phyloP scores from a whole-genome alignment of 1,140 invertebrate genomes.

The Leptonema lineaticorne region DNA sequence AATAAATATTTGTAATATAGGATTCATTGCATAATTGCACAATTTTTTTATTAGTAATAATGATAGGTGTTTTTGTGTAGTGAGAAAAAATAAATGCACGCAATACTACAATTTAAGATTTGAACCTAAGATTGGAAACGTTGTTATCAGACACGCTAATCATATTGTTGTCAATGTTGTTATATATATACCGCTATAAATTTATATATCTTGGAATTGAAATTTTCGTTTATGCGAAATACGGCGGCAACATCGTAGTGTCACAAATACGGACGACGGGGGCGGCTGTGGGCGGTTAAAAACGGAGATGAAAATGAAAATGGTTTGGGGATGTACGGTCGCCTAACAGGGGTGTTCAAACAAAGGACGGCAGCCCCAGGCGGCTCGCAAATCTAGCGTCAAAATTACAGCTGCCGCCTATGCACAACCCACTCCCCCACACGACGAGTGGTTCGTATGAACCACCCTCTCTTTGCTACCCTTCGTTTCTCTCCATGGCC shows the following conservation, averaged over 20 bases:
- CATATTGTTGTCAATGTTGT: too few relatives aligned
- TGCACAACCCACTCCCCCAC: neutral
- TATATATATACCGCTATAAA: too few relatives aligned
- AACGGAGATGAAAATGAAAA: neutral
- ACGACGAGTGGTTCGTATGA: neutral
- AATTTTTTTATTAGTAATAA: too few relatives aligned
- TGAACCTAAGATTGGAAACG: too few relatives aligned
- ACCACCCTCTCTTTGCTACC: neutral
- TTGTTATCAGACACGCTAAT: too few relatives aligned
- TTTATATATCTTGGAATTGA: too few relatives aligned
- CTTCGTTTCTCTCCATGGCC: neutral
- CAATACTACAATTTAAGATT: too few relatives aligned
- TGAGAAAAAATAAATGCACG: too few relatives aligned
- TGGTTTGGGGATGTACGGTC: neutral
- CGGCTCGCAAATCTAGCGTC: slow-evolving; percentile 32
- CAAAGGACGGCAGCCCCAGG: slow-evolving; percentile 28
- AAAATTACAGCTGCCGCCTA: slow-evolving; percentile 27
- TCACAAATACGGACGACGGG: slow-evolving; percentile 3
- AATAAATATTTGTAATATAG: too few relatives aligned
- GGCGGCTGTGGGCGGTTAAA: neutral
- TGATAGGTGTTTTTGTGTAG: too few relatives aligned
- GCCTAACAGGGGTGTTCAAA: slow-evolving; percentile 12
- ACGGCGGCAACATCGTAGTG: neutral
- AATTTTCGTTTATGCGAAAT: too few relatives aligned
- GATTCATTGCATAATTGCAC: too few relatives aligned